Evolutionary conservation across 2,113 vertebrate species (phyloP).

Genomic region (Gallinago undulata): DNA sequence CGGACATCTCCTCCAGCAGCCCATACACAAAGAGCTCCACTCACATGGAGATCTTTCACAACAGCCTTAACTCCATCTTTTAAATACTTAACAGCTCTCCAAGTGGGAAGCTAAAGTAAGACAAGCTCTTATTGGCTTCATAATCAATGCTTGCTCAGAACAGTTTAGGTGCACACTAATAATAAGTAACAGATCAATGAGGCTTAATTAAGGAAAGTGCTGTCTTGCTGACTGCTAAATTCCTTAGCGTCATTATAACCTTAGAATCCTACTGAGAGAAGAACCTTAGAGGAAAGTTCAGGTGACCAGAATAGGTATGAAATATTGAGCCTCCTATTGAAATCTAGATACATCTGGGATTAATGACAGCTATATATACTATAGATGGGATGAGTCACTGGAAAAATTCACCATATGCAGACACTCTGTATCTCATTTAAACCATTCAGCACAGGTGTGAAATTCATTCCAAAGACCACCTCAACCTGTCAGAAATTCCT

Average conservation of each 20-base stretch:
- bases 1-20: background rate
- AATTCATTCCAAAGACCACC: conserved; percentile 16
- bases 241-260: background rate
- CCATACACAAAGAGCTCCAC: background rate
- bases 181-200: background rate
- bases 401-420: background rate
- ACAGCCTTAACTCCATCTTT: background rate
- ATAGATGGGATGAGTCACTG: background rate
- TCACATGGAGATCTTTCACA: background rate
- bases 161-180: background rate
- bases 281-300: background rate
- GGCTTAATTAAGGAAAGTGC: background rate
- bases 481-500: conserved; percentile 2
- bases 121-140: background rate
- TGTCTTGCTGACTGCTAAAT: background rate
- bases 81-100: background rate
- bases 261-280: background rate
- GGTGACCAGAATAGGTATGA: background rate
- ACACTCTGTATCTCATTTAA: background rate
- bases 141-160: background rate
- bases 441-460: background rate
- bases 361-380: background rate
- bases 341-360: background rate
- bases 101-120: background rate
- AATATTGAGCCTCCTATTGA: background rate